Percentiles rank a stretch among this genome's conserved stretches.
These are phyloP conservation scores for Dendropsophus ebraccatus DNA, from an alignment of 2,113 vertebrate genomes.

Conservation along the genomic window DNA sequence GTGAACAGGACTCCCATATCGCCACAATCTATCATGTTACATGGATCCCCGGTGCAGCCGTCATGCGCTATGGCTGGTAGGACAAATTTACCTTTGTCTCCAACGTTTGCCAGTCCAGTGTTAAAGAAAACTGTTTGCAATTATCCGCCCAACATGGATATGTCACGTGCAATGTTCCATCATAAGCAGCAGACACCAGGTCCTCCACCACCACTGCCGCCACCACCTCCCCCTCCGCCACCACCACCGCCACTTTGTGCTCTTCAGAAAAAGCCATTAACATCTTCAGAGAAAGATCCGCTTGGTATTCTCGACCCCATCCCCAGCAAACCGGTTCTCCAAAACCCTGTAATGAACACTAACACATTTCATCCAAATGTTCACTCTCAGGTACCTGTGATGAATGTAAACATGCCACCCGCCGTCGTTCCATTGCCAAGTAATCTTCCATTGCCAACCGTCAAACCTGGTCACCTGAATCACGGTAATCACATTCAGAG, in stretches of 20 bases:
- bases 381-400: constrained; percentile 99
- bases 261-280: constrained; percentile 93
- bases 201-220: constrained; percentile 80
- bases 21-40: constrained; percentile 87
- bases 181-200: constrained; percentile 89
- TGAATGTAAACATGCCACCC: constrained; percentile 99
- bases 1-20: constrained; percentile 89
- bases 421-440: constrained; percentile 97
- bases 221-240: constrained; percentile 80
- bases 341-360: constrained; percentile 82
- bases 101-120: constrained; percentile 91
- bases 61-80: constrained; percentile 94
- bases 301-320: constrained; percentile 98
- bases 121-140: constrained; percentile 91
- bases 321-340: constrained; percentile 86
- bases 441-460: constrained; percentile 97
- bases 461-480: constrained; percentile 89
- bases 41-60: constrained; percentile 89
- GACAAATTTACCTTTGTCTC: constrained; percentile 97
- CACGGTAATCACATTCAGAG: constrained; percentile 90
- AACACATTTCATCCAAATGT: constrained; percentile 88
- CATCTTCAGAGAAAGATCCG: constrained; percentile 95
- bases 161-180: constrained; percentile 89
- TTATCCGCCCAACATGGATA: constrained; percentile 88
- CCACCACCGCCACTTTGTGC: constrained; percentile 84